Evolutionary conservation across 2,888 invertebrate genomes (phyloP), one percentile per base, ranked within the genome.

Genomic region (Petrophora chlorosata): DNA sequence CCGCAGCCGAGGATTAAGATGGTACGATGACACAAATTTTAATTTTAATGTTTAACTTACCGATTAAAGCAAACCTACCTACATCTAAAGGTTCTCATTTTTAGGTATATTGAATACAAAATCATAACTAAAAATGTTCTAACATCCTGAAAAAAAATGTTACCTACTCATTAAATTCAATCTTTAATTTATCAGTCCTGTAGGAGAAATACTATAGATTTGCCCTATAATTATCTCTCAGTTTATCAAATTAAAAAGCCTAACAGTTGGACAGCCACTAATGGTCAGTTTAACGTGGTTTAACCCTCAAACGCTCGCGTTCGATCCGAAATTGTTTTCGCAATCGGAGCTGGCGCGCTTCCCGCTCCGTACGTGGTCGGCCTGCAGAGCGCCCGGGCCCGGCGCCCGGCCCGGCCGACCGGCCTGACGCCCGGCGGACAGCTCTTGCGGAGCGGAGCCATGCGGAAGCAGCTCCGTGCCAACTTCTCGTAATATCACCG

Each of bases 1-100:
- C 74, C 72, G 62, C 43, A 9, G 53, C 48, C 25, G 9, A 56
- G 48, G 63, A 63, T 64, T 62, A 67, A 71, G 69, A 63, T 59
- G 63, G 22, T 45, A 44, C 40, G 30, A 22, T 38, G 41, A 35
- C 42, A 16, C 36, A 35, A 33, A 41, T 53, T 19, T 49, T 56
- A 44, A 26, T 26, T 36, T 23, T 38, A 34, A 51, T 33, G 43
- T 48, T 35, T 26, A 47, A 45, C 39, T 44, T 15, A 32, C 40
- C 28, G 13, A 25, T 38, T 32, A 9, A 17, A 19, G 25, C 25
- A 32, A 12, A 28, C n/a, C n/a, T 10, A 15, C 28, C 10, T 19
- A 16, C 32, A 17, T 14, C 28, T 33, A 4, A 19, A 47, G 35
- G 40, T 46, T 39, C 23, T 40, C 19, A 40, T 34, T 9, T 3